Conservation (phyloP, 1,140 invertebrate species). For the Augochlora pura region DNA sequence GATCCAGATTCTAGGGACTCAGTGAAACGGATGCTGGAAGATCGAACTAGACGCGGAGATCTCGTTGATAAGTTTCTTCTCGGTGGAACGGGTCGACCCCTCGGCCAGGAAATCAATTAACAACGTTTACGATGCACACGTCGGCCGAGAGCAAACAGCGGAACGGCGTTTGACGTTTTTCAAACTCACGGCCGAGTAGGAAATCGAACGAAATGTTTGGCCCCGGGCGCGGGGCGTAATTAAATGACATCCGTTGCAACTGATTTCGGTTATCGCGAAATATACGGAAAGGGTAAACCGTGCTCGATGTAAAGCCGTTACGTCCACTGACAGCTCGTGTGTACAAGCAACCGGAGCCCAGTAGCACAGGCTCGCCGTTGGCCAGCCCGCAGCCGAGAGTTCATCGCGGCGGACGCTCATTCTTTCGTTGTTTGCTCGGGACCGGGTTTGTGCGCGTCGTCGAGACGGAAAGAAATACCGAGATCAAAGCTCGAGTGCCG, state of each 20-base stretch:
- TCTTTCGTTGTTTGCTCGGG: constrained; percentile 19
- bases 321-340: constrained; percentile 3
- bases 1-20: neutral
- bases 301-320: constrained; percentile 17
- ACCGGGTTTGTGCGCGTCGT: neutral
- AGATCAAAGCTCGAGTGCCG: neutral
- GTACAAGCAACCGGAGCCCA: neutral
- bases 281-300: constrained; percentile 22
- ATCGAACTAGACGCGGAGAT: neutral
- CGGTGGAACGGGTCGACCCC: neutral
- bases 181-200: constrained; percentile 10
- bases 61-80: neutral
- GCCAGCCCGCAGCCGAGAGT: constrained; percentile 12
- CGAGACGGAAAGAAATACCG: neutral
- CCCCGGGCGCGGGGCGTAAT: neutral
- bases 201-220: constrained; percentile 15
- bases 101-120: neutral
- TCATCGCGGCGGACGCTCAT: neutral
- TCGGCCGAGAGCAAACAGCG: neutral
- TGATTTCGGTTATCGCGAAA: constrained; percentile 21
- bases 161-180: neutral
- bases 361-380: constrained; percentile 16
- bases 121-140: neutral
- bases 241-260: constrained; percentile 20
- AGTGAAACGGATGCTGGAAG: neutral